These are phyloP conservation scores for Naja naja DNA, from an alignment of 2,113 vertebrate genomes.

Conservation along the genomic window DNA sequence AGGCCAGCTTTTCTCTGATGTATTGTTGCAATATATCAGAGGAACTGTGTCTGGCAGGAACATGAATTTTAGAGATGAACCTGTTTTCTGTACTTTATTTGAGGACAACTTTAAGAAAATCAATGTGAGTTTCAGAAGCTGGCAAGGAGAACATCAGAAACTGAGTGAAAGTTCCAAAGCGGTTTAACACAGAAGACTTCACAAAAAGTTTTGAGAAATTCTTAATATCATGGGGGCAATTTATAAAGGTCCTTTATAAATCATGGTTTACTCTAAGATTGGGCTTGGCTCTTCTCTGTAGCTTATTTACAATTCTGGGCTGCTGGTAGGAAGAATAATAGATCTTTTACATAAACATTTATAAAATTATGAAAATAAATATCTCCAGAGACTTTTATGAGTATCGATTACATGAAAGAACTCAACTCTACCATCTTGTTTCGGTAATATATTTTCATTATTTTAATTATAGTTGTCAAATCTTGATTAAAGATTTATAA, in stretches of 20 bases:
- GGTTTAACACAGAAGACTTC: slow-evolving; percentile 26
- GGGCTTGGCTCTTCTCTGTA: neutral
- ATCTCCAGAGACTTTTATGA: neutral
- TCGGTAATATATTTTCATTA: neutral
- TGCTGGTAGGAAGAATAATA: neutral
- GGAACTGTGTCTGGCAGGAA: slow-evolving; percentile 51
- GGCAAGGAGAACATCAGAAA: slow-evolving; percentile 37
- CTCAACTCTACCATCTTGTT: neutral
- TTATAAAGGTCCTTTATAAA: slow-evolving; percentile 5
- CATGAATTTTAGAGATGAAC: slow-evolving; percentile 54
- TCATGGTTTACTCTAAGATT: neutral
- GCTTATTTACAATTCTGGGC: neutral
- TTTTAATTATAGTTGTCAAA: neutral
- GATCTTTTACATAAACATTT: neutral
- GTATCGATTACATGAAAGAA: rapidly evolving
- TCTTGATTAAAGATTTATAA: neutral
- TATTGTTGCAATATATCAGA: slow-evolving; percentile 64
- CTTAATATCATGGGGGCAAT: slow-evolving; percentile 7
- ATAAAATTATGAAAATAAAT: neutral
- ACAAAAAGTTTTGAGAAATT: slow-evolving; percentile 41
- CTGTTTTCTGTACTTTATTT: slow-evolving; percentile 62
- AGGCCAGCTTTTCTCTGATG: slow-evolving; percentile 50
- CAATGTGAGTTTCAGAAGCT: slow-evolving; percentile 50
- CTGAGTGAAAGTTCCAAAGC: slow-evolving; percentile 18
- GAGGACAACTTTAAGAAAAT: slow-evolving; percentile 61